Evolutionary conservation across 2,113 vertebrate genomes (phyloP), one percentile per base, ranked within the genome.

Genomic region (Hydrolagus affinis): DNA sequence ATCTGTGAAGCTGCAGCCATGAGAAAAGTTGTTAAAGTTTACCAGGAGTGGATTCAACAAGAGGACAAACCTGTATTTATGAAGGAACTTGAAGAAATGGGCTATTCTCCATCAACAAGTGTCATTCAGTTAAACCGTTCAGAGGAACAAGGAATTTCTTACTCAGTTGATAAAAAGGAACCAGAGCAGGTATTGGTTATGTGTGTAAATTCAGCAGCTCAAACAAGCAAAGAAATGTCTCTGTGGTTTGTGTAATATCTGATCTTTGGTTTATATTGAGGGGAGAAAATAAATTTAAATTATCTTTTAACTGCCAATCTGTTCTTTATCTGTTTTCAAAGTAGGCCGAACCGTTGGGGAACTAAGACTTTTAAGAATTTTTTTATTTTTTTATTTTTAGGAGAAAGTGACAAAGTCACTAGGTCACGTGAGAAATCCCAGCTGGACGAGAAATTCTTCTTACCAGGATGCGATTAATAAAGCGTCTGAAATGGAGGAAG

Each of bases 11-110:
- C 97, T 77, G 97, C 97, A 85, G 97, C 97, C 59, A 97, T 98
- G 97, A 95, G 97, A 60, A 98, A 95, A 90, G 97, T 98, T 80
- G 96, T 98, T 30, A 96, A 98, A 87, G 97, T 99, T 12, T 99
- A 98, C 89, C 97, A 99, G 89, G 97, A 99, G 89, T 99, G 98
- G 98, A 98, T 99, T 89, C 95, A 98, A 76, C 95, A 96, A 89
- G 96, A 99, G 87, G 97, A 98, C 87, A 98, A 97, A 86, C 97
- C 98, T 70, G 92, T 97, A 87, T 99, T 99, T 88, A 98, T 99
- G 97, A 95, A 96, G 87, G 97, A 98, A 86, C 94, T 95, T 70
- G 97, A 98, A 77, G 96, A 96, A 89, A 90, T 90, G 88, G 9
- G 92, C 85, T 62, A 91, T 88, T 91, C 91, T 85, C 19, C 91